phyloP scores from a whole-genome alignment of 2,113 vertebrate species.

The Dascyllus trimaculatus region DNA sequence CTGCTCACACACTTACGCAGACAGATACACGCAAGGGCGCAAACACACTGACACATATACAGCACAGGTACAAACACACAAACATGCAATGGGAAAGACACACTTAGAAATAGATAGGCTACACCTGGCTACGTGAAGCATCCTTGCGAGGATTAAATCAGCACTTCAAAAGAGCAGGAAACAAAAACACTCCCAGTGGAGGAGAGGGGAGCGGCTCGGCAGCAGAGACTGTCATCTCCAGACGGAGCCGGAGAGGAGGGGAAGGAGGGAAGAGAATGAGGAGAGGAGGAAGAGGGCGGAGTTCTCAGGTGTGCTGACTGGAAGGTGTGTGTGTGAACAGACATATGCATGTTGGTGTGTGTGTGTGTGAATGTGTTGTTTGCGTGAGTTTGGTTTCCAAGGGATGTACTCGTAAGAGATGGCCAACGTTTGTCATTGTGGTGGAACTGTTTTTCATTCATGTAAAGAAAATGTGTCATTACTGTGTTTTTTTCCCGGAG shows the following conservation, averaged over 20 bases:
- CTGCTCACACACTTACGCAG: slow-evolving; percentile 45
- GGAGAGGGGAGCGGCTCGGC: slow-evolving; percentile 74
- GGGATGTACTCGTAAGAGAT: slow-evolving; percentile 14
- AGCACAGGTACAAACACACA: slow-evolving; percentile 48
- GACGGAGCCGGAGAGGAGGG: slow-evolving; percentile 59
- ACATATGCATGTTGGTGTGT: neutral
- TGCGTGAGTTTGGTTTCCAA: neutral
- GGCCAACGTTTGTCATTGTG: slow-evolving; percentile 20
- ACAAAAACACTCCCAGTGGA: slow-evolving; percentile 81
- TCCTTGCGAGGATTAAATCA: slow-evolving; percentile 85
- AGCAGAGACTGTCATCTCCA: slow-evolving; percentile 78
- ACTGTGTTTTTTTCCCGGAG: too few species aligned
- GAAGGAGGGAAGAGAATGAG: slow-evolving; percentile 53
- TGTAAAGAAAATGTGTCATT: neutral
- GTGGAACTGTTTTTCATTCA: neutral
- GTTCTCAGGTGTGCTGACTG: slow-evolving; percentile 73
- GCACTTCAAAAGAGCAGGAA: slow-evolving; percentile 86
- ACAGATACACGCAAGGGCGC: slow-evolving; percentile 39
- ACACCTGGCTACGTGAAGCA: slow-evolving; percentile 79
- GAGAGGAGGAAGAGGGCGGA: slow-evolving; percentile 62
- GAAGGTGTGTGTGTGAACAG: slow-evolving; percentile 43
- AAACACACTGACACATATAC: slow-evolving; percentile 44
- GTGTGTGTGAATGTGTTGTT: slow-evolving; percentile 27
- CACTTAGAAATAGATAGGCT: slow-evolving; percentile 73
- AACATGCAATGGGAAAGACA: slow-evolving; percentile 54